phyloP scores from a whole-genome alignment of 2,113 vertebrate genomes.

The Naja naja region DNA sequence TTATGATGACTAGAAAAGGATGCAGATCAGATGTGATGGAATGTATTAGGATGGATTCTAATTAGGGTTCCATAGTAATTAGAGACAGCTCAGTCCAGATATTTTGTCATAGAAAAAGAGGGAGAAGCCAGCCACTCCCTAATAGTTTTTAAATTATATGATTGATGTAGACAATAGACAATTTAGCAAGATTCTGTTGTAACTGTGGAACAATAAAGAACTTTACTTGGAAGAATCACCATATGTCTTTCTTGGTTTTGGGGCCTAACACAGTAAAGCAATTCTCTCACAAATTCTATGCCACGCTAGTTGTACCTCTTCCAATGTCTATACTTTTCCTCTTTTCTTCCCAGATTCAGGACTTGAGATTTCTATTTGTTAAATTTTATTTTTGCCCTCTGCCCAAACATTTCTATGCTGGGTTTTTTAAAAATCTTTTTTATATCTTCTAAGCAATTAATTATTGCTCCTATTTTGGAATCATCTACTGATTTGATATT shows the following conservation, averaged over 20 bases:
- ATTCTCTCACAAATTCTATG: background rate
- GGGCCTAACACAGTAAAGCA: background rate
- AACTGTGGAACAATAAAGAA: background rate
- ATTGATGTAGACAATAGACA: background rate
- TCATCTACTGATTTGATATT: background rate
- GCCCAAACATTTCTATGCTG: background rate
- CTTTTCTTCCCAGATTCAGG: background rate
- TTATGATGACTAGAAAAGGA: background rate
- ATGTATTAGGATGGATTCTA: background rate
- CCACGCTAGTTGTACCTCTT: background rate
- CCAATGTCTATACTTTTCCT: background rate
- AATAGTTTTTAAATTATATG: background rate
- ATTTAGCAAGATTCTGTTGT: background rate
- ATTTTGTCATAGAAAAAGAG: background rate
- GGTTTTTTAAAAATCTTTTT: background rate
- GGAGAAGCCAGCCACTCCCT: background rate
- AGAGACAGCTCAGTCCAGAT: background rate
- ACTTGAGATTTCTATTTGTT: background rate
- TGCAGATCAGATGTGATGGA: background rate
- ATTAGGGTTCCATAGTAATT: background rate
- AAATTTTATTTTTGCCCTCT: background rate
- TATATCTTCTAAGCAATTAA: background rate
- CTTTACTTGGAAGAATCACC: background rate
- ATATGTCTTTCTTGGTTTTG: background rate
- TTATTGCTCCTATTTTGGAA: background rate